phyloP scores from a whole-genome alignment of 1,140 invertebrate species.

The Drosophila ananassae region DNA sequence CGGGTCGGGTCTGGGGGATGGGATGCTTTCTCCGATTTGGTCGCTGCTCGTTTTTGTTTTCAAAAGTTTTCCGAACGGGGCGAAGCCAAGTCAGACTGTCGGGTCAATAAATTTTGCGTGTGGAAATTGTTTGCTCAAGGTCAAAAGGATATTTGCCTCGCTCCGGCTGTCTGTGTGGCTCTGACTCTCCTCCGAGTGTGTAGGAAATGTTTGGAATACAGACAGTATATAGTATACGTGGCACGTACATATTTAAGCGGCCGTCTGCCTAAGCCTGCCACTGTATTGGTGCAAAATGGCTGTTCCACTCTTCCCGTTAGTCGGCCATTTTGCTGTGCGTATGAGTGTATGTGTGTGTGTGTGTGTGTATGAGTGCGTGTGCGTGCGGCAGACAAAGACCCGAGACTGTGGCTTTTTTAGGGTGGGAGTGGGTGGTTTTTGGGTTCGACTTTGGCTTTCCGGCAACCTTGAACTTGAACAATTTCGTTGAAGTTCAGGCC shows the following conservation, averaged over 20 bases:
- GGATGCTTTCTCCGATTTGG: conserved; percentile 38
- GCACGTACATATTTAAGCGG: conserved; percentile 9
- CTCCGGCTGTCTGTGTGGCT: conserved; percentile 22
- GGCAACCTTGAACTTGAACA: conserved; percentile 81
- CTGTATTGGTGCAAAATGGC: conserved; percentile 64
- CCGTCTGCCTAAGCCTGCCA: conserved; percentile 33
- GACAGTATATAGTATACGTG: not conserved
- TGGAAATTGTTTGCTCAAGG: conserved; percentile 82
- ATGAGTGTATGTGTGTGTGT: not conserved
- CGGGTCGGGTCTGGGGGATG: conserved; percentile 24
- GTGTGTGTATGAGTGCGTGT: conserved; percentile 13
- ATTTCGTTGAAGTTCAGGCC: conserved; percentile 64
- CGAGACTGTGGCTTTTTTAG: conserved; percentile 14
- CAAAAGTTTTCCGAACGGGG: conserved; percentile 58
- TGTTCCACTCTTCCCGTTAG: conserved; percentile 14
- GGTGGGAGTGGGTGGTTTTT: not conserved
- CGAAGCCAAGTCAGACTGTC: conserved; percentile 66
- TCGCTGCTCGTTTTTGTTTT: conserved; percentile 32
- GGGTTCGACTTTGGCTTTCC: conserved; percentile 60
- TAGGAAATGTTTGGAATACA: conserved; percentile 61
- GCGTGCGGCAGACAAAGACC: conserved; percentile 70
- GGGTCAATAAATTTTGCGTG: conserved; percentile 83
- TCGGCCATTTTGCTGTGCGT: conserved; percentile 43
- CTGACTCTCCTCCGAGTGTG: conserved; percentile 27
- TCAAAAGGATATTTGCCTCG: conserved; percentile 83